Base-by-base conservation (phyloP, 2,888 invertebrate genomes). In the Vesta saturnalis region DNA sequence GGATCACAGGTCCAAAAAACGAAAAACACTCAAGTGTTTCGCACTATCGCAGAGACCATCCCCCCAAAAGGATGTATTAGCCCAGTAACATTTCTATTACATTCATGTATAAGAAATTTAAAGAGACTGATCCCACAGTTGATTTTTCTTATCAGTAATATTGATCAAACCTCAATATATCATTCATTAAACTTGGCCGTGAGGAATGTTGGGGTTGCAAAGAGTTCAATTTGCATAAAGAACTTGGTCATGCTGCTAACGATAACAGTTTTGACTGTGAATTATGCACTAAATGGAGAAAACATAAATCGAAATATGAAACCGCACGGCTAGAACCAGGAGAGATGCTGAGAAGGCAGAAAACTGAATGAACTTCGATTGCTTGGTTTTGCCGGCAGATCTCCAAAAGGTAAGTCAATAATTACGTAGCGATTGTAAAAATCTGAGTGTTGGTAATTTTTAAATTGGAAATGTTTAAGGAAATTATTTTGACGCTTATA, bases 161-260 rank as follows among this genome's bases (percentile, higher is more conserved):
- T 56, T 46, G 71, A 55, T 21, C 46, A 39, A 54, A 59, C 8
- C 19, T 54, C 23, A 64, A 68, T 46, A 67, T 71, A 52, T 65
- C 61, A 12, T 61, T 61, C 12, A 39, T 16, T 54, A 52, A 30
- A 1, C 58, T 70, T 15, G 63, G 67, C n/a, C 61, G 71, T 60
- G 71, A 72, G 59, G 72, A 72, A 60, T 72, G 71, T 49, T 70
- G 56, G 59, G 46, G 30, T 15, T 71, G 71, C 59, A 62, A 69
- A 62, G 30, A 57, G 8, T 69, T 60, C 60, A 47, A 43, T 54
- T 64, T 35, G 18, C 66, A 71, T 59, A 70, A 70, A 35, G 35
- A 1, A 6, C 12, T 1, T 3, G 10, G 10, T 5, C 57, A 52
- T 52, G 12, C 43, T 52, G 39, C 52, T 21, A 5, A 5, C 6